Evolutionary conservation across 2,113 vertebrate genomes (phyloP).

Genomic region (Dinomys branickii): DNA sequence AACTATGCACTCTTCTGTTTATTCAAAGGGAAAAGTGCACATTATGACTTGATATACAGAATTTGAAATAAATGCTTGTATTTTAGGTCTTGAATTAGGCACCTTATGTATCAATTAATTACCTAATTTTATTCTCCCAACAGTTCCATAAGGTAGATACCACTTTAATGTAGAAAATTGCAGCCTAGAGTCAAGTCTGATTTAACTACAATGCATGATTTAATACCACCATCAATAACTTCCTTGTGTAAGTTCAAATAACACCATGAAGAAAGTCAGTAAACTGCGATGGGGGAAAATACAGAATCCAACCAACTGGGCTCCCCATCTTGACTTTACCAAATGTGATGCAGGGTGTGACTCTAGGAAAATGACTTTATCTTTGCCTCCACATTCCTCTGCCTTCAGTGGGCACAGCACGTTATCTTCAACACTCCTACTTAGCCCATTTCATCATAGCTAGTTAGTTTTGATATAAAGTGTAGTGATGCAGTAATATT

Average conservation of each 20-base stretch:
- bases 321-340: not conserved
- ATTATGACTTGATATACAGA: not conserved
- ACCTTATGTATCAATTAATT: conserved; percentile 11
- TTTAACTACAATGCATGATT: not conserved
- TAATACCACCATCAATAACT: not conserved
- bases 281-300: not conserved
- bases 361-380: not conserved
- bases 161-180: not conserved
- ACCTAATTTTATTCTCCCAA: not conserved
- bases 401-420: not conserved
- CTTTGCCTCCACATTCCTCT: not conserved
- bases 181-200: not conserved
- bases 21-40: not conserved
- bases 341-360: not conserved
- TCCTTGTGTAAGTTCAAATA: not conserved
- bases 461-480: not conserved
- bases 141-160: not conserved
- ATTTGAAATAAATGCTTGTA: not conserved
- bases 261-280: not conserved
- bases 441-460: not conserved
- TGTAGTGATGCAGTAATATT: not conserved
- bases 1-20: not conserved
- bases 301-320: not conserved
- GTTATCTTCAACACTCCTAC: not conserved
- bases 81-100: not conserved